A percentile compares a stretch with the other conserved stretches of the same genome.
These are phyloP conservation scores for Peromyscus polionotus DNA, from an alignment of 2,113 vertebrate species.

Conservation along the genomic window DNA sequence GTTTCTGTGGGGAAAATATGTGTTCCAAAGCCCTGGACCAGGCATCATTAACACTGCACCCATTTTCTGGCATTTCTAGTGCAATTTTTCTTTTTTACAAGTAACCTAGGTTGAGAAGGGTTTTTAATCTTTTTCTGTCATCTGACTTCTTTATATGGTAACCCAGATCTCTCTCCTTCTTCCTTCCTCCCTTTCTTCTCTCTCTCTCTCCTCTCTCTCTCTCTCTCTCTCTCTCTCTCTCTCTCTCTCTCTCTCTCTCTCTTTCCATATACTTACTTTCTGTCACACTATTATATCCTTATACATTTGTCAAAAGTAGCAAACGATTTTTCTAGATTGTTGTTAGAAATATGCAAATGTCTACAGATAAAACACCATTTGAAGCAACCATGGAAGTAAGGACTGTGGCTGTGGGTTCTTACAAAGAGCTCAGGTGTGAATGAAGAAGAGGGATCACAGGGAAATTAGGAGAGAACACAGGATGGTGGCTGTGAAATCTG, in stretches of 20 bases:
- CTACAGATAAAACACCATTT: background rate
- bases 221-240: background rate
- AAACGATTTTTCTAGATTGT: background rate
- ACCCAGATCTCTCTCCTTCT: too few species aligned
- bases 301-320: background rate
- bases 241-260: background rate
- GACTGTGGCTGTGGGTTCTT: fast-evolving
- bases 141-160: background rate
- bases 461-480: too few species aligned
- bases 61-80: background rate
- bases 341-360: background rate
- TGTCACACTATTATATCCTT: background rate
- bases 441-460: fast-evolving
- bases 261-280: background rate
- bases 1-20: background rate
- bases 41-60: too few species aligned
- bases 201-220: background rate
- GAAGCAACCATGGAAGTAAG: background rate
- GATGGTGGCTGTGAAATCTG: background rate
- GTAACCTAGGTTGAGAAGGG: background rate
- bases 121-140: background rate
- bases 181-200: background rate
- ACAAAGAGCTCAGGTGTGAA: background rate
- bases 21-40: background rate
- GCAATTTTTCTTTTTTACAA: background rate